Evolutionary conservation across 2,113 vertebrate genomes (phyloP).

Genomic region (Pelecanoides urinatrix): DNA sequence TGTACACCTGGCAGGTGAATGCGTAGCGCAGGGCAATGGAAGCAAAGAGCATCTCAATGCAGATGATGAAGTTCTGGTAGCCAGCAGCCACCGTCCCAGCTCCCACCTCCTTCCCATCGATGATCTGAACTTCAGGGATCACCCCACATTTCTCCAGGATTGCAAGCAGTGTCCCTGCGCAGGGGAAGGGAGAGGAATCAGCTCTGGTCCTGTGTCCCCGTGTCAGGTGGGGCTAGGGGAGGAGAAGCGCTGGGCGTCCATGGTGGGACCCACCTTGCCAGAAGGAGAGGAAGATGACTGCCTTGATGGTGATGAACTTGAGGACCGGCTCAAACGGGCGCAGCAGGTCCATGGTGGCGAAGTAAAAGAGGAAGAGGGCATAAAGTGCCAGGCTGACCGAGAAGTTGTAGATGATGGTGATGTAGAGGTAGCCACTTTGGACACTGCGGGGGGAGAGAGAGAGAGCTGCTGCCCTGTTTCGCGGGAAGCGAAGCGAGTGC

Average conservation of each 20-base stretch:
- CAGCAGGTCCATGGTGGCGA: slow-evolving; percentile 90
- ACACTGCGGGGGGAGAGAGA: slow-evolving; percentile 69
- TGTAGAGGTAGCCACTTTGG: slow-evolving; percentile 91
- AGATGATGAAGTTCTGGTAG: slow-evolving; percentile 96
- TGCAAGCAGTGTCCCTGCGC: slow-evolving; percentile 86
- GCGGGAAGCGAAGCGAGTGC: neutral
- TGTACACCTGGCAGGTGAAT: slow-evolving; percentile 88
- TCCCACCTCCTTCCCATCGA: slow-evolving; percentile 82
- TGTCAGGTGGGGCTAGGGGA: neutral
- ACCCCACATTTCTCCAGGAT: slow-evolving; percentile 89
- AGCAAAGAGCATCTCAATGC: slow-evolving; percentile 94
- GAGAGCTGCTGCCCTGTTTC: neutral
- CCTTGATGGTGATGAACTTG: slow-evolving; percentile 97
- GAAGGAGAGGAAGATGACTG: slow-evolving; percentile 95
- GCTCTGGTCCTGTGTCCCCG: neutral
- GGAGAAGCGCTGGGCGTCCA: fast-evolving
- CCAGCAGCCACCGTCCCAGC: slow-evolving; percentile 92
- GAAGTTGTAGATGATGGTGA: slow-evolving; percentile 94
- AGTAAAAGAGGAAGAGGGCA: slow-evolving; percentile 93
- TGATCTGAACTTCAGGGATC: slow-evolving; percentile 86
- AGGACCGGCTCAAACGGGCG: slow-evolving; percentile 89
- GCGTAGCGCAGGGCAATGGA: slow-evolving; percentile 88
- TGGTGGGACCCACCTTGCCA: slow-evolving; percentile 88
- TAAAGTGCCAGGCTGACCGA: slow-evolving; percentile 94
- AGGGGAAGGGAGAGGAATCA: neutral